phyloP scores from a whole-genome alignment of 1,140 invertebrate species.

The Cepaea nemoralis region DNA sequence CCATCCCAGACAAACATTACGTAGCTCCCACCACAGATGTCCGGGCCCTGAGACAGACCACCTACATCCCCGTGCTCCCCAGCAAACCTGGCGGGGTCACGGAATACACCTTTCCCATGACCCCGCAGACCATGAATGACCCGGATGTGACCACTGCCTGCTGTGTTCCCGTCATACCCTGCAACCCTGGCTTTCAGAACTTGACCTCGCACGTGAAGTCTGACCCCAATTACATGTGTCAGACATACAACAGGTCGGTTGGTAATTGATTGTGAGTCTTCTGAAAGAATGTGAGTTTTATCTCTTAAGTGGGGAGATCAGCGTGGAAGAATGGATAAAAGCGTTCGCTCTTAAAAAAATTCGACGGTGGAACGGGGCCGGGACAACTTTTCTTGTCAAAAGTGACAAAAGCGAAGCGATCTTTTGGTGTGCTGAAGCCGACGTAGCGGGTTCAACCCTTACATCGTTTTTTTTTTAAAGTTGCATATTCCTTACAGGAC shows the following conservation, averaged over 20 bases:
- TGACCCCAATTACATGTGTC: conserved; percentile 76
- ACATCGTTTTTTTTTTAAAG: no score
- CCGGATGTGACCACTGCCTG: conserved; percentile 38
- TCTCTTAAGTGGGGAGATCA: no score
- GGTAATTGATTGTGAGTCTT: not conserved
- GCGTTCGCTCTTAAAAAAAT: no score
- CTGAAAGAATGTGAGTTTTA: no score
- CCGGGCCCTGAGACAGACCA: conserved; percentile 73
- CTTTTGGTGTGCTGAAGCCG: no score
- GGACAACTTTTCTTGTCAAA: no score
- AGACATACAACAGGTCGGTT: conserved; percentile 2
- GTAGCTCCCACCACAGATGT: conserved; percentile 77
- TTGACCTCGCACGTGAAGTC: conserved; percentile 81
- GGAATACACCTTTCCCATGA: conserved; percentile 33
- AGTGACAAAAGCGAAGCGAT: no score
- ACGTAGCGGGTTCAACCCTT: no score
- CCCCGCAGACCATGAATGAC: conserved; percentile 15
- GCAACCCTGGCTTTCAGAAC: conserved; percentile 87
- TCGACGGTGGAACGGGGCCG: no score
- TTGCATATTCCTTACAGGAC: no score
- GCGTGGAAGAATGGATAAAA: no score
- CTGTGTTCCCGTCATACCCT: conserved; percentile 78
- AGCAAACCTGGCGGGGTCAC: conserved; percentile 18
- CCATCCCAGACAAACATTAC: conserved; percentile 1
- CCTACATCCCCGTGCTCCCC: conserved; percentile 6